Evolutionary conservation across 2,888 invertebrate genomes (phyloP).

Genomic region (Dysmachus trigonus): DNA sequence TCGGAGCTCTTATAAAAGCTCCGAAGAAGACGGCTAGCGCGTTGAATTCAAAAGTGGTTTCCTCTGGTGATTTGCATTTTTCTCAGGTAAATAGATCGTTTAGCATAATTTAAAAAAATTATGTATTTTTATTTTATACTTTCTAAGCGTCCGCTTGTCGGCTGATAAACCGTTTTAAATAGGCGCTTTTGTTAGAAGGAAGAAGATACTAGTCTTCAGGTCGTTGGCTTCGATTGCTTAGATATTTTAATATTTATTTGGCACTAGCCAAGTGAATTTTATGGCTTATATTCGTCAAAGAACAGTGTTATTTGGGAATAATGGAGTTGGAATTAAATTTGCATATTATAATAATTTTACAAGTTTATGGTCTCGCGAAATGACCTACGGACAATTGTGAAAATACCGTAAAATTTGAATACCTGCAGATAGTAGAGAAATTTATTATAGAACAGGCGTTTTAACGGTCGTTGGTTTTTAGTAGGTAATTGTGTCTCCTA

Average conservation of each 20-base stretch:
- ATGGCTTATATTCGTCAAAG: neutral
- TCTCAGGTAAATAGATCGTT: slow-evolving; percentile 28
- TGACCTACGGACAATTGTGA: neutral
- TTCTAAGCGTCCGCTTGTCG: neutral
- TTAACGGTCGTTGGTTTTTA: neutral
- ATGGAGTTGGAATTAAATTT: neutral
- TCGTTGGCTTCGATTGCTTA: neutral
- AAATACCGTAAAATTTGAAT: neutral
- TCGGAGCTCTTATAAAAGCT: neutral
- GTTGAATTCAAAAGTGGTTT: slow-evolving; percentile 14
- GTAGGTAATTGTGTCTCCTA: neutral
- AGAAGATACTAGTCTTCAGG: neutral
- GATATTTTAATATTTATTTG: neutral
- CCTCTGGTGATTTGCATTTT: slow-evolving; percentile 25
- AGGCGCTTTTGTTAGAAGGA: neutral
- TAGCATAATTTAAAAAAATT: slow-evolving; percentile 7
- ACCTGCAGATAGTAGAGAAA: neutral
- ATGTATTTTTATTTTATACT: neutral
- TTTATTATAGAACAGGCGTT: neutral
- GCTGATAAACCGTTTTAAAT: neutral
- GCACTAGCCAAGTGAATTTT: neutral
- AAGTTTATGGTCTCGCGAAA: neutral
- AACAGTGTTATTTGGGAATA: neutral
- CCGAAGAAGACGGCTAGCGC: neutral
- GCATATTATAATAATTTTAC: neutral